Evolutionary conservation across 2,797 vertebrate species (phyloP), one percentile per base, ranked within the genome.

Genomic region (Sarcophilus harrisii): DNA sequence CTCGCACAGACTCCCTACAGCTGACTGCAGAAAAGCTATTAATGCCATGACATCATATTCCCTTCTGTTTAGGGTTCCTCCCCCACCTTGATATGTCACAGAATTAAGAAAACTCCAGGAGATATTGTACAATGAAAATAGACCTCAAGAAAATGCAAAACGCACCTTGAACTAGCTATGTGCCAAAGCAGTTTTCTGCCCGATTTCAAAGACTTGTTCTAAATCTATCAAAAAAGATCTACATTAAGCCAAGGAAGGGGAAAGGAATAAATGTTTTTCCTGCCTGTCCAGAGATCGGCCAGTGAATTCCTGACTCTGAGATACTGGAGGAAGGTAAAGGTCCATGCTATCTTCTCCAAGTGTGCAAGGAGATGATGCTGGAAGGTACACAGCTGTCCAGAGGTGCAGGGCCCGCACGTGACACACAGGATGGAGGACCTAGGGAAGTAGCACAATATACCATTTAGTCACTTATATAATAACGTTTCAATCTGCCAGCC

Each of bases 371-470:
- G 99, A 99, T 9, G 99, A 99, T 1, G 99, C 99, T 27, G 99
- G 99, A 96, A 99, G 99, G 97, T 99, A 99, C n/a, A 99, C 99
- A 0, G 99, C 99, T 38, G 99, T 99, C 99, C 99, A 99, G 98
- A 99, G 98, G 94, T 99, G 99, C 94, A 99, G 98, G 0, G 99
- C 99, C 5, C 99, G 99, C 28, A 99, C 99, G 2, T 99, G 99
- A 98, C 99, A 99, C 97, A 99, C 99, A 0, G 99, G 99, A 98
- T 99, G 99, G 97, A 99, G 98, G 98, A 99, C 99, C 99, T 99
- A 98, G 8, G 49, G 92, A 91, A 92, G 95, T 18, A 87, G 0
- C 24, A 28, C 73, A 62, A 30, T 4, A 32, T 24, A 91, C 90
- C 32, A 54, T 92, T 94, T 60, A 62, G 11, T 57, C 32, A 92